Base-by-base conservation (phyloP, 2,888 invertebrate species). In the Megaustenia siamemsis region DNA sequence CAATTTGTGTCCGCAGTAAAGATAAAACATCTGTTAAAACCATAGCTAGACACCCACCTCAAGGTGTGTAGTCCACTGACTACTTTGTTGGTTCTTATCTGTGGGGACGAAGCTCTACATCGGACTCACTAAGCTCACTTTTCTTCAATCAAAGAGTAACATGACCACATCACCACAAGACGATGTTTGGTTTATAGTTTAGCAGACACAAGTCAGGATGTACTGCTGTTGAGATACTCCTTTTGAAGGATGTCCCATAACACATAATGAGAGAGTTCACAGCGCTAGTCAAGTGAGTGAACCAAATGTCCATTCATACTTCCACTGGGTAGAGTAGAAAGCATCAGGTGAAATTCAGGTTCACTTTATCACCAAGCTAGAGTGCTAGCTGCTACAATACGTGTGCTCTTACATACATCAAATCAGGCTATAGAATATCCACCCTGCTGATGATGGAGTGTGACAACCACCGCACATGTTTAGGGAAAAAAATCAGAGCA, bases 341-440 rank as follows among this genome's bases (percentile, higher is more conserved):
- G 45, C 43, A 49, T 49, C 76, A 32, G 53, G n/a, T 49, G 80
- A 69, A 56, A 32, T 53, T 40, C 53, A 35, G n/a, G 66, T 60
- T 66, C 28, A 43, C 0, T 53, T 56, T 60, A 45, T 43, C 28
- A 43, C 45, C 56, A 66, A 24, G 15, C 1, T 40, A 21, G 12
- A 53, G n/a, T n/a, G n/a, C n/a, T n/a, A n/a, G n/a, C n/a, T n/a
- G n/a, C n/a, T n/a, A n/a, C n/a, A n/a, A n/a, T n/a, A n/a, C n/a
- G n/a, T n/a, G n/a, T n/a, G n/a, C n/a, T n/a, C n/a, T n/a, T n/a
- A n/a, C n/a, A n/a, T n/a, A n/a, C n/a, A n/a, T n/a, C n/a, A n/a
- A n/a, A n/a, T n/a, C n/a, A n/a, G n/a, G n/a, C n/a, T n/a, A n/a
- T n/a, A n/a, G n/a, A n/a, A n/a, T n/a, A n/a, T n/a, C n/a, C n/a